Percentiles rank a stretch among this genome's conserved stretches.
phyloP scores from a whole-genome alignment of 2,888 invertebrate species.

The Microctonus hyperodae region DNA sequence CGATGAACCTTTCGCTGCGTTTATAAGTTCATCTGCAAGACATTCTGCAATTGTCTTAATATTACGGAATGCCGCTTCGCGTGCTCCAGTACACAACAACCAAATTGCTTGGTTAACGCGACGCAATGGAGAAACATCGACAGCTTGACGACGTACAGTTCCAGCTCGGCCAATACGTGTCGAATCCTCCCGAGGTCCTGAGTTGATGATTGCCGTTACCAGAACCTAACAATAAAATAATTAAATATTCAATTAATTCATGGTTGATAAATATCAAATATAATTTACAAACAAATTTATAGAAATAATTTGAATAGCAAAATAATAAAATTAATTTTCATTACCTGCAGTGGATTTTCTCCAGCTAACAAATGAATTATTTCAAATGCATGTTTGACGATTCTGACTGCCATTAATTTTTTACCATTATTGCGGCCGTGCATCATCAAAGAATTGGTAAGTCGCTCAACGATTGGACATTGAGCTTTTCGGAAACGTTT shows the following conservation, averaged over 20 bases:
- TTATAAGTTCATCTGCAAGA: conserved; percentile 99
- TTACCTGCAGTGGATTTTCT: conserved; percentile 83
- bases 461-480: conserved; percentile 98
- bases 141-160: conserved; percentile 99
- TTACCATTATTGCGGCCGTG: conserved; percentile 99
- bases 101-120: conserved; percentile 99
- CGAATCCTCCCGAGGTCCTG: conserved; percentile 99
- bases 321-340: too few relatives aligned
- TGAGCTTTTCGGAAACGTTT: conserved; percentile 99
- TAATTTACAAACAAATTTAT: not conserved
- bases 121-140: conserved; percentile 97
- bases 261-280: not conserved
- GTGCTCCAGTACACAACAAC: conserved; percentile 98
- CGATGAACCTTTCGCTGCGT: conserved; percentile 99
- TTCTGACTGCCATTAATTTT: conserved; percentile 98
- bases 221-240: conserved; percentile 69
- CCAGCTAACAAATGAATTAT: conserved; percentile 94
- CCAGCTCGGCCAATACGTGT: conserved; percentile 99
- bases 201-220: conserved; percentile 98
- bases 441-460: conserved; percentile 99
- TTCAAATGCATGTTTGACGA: conserved; percentile 99
- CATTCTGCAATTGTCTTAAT: conserved; percentile 99
- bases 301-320: too few relatives aligned
- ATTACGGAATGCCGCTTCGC: conserved; percentile 99
- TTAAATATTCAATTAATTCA: not conserved